phyloP scores from a whole-genome alignment of 2,113 vertebrate genomes.

The Kryptolebias marmoratus region DNA sequence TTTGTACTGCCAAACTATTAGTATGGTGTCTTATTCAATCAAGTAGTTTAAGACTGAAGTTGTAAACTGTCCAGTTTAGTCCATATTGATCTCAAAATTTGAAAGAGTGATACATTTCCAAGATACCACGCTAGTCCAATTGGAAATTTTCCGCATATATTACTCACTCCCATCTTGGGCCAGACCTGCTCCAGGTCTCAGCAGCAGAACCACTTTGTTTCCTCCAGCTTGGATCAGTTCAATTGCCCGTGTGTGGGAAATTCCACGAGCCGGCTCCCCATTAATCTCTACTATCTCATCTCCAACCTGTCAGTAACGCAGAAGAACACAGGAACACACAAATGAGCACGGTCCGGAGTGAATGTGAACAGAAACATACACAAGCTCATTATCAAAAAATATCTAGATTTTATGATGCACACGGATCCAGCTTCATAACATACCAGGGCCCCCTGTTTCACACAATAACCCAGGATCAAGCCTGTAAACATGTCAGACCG shows the following conservation, averaged over 20 bases:
- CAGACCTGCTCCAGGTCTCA: constrained; percentile 91
- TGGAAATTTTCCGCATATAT: neutral
- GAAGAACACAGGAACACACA: constrained; percentile 9
- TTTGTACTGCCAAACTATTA: neutral
- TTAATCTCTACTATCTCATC: constrained; percentile 99
- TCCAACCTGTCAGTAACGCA: constrained; percentile 85
- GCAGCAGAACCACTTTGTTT: constrained; percentile 90
- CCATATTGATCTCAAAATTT: neutral
- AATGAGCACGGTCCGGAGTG: neutral
- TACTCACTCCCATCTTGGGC: constrained; percentile 92
- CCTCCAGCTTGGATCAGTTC: constrained; percentile 98
- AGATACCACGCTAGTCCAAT: neutral
- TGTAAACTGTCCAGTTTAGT: neutral
- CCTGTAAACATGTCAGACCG: constrained; percentile 55
- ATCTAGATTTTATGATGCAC: constrained; percentile 8
- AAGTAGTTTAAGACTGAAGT: neutral
- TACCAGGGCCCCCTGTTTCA: constrained; percentile 51
- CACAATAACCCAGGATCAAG: constrained; percentile 48
- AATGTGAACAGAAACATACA: neutral
- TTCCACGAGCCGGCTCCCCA: constrained; percentile 94
- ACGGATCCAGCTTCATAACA: constrained; percentile 2
- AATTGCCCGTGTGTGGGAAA: constrained; percentile 97
- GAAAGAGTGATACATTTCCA: neutral
- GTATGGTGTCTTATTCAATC: neutral
- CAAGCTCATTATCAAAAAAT: neutral